phyloP scores from a whole-genome alignment of 1,140 invertebrate species.

The Oppia nitens region DNA sequence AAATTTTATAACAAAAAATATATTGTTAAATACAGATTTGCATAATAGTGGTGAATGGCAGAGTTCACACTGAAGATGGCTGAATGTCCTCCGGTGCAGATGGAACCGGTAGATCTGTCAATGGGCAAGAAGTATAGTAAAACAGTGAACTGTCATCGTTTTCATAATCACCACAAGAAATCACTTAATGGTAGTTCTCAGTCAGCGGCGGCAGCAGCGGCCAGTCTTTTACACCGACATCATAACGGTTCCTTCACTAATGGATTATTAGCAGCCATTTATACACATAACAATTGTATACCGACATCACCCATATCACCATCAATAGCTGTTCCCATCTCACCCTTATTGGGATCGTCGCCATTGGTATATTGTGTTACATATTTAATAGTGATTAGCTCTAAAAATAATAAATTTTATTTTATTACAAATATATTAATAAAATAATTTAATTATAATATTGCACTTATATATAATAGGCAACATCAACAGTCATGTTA shows the following conservation, averaged over 20 bases:
- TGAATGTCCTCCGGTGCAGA: constrained; percentile 31
- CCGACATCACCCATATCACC: not conserved
- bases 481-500: not conserved
- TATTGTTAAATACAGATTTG: too few relatives aligned
- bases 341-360: not conserved
- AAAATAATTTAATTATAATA: not conserved
- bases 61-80: constrained; percentile 27
- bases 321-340: not conserved
- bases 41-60: too few relatives aligned
- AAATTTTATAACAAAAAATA: too few relatives aligned
- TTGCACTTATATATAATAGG: not conserved
- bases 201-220: not conserved
- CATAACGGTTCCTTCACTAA: not conserved
- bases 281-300: not conserved
- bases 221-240: not conserved
- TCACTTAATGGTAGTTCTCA: not conserved
- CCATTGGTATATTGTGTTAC: not conserved
- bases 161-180: not conserved
- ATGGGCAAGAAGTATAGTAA: constrained; percentile 30
- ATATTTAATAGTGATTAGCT: not conserved
- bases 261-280: not conserved
- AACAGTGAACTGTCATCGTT: constrained; percentile 17
- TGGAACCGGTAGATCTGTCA: constrained; percentile 32
- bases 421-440: too few relatives aligned
- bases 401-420: not conserved